These are phyloP conservation scores for Sciurus vulgaris DNA, from an alignment of 2,797 vertebrate species.

Conservation along the genomic window DNA sequence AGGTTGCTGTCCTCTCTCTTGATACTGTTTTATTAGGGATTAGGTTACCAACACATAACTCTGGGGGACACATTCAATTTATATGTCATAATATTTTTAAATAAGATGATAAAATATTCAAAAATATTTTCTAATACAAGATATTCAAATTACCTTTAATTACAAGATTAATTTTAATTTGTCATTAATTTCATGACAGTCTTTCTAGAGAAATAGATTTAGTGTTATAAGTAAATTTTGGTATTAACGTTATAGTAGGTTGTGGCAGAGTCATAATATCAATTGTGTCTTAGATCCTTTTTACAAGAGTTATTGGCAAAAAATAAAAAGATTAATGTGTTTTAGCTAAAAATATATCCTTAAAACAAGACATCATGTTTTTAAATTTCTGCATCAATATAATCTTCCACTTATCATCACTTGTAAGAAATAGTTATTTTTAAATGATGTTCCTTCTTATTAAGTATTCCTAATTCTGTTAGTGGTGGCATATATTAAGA, in stretches of 20 bases:
- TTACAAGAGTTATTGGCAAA: neutral
- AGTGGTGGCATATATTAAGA: neutral
- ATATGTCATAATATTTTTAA: neutral
- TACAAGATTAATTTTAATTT: neutral
- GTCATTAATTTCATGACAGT: neutral
- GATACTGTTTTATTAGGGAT: neutral
- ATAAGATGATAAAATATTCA: neutral
- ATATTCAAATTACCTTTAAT: neutral
- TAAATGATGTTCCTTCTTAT: neutral
- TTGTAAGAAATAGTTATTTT: neutral
- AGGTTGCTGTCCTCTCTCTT: neutral
- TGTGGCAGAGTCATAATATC: neutral
- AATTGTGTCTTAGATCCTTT: neutral
- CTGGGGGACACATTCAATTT: neutral
- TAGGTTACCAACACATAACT: neutral
- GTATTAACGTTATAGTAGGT: neutral
- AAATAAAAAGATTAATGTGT: neutral
- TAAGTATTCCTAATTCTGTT: neutral
- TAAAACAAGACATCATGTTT: neutral
- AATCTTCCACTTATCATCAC: neutral
- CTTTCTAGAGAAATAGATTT: neutral
- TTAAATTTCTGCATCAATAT: neutral
- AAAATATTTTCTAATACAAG: conserved; percentile 7
- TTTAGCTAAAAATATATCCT: neutral
- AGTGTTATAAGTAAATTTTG: neutral